Evolutionary conservation across 2,797 vertebrate species (phyloP), one percentile per base, ranked within the genome.

Genomic region (Anolis apletophallus): DNA sequence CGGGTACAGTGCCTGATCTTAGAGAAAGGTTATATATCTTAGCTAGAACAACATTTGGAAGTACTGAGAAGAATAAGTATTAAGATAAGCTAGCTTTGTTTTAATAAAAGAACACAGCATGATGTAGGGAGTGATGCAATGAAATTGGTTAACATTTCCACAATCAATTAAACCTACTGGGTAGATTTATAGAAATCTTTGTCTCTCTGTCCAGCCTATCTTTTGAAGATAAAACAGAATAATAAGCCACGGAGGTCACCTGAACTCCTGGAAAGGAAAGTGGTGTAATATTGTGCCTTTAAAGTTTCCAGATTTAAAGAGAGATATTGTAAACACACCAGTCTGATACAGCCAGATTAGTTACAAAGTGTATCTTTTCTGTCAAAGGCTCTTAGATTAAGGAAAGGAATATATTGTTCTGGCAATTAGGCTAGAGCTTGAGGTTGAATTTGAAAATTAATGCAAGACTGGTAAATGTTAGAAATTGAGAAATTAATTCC

Each of bases 221-320:
- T 46, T 46, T 23, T 59, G 10, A 19, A 59, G 46, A n/a, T 86
- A 75, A 26, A 67, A 77, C 57, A 52, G 26, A 54, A 17, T 69
- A 84, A 84, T 69, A n/a, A 67, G 59, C 32, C 32, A 75, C 23
- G 50, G 71, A 87, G 50, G 59, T 61, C 14, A 16, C 17, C 12
- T 86, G 0, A 10, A 11, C 23, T 57, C 23, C 29, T 81, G 40
- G 8, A 59, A 81, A 34, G 50, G 55, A 87, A 87, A n/a, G 14
- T 69, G 1, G 19, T 11, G 23, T 68, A 68, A 68, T 57, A 68
- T n/a, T 75, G 16, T 86, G 50, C 50, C 16, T 69, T 75, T 75
- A 52, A 29, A 29, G 32, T 55, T 85, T 78, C 32, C 59, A 81
- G 26, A n/a, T 81, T 68, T 68, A 40, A 76, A 81, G 50, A 75